Conservation (phyloP, 2,797 vertebrate species). For the Pogoniulus pusillus region DNA sequence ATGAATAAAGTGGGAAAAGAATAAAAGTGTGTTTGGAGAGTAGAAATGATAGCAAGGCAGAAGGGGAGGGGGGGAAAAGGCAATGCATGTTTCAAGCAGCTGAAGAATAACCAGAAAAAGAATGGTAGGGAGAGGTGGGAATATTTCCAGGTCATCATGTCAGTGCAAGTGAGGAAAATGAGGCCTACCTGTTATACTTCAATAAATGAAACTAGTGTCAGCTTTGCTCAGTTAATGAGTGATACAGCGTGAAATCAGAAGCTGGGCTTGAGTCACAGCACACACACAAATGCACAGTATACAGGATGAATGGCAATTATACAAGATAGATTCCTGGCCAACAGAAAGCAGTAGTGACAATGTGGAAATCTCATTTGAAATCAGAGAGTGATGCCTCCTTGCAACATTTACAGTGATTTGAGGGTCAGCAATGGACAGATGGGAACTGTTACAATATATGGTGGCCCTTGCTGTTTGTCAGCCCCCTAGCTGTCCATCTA, state of each 20-base stretch:
- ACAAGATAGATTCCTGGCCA: background rate
- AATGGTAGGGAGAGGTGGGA: background rate
- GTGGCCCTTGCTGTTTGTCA: background rate
- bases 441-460: background rate
- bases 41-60: background rate
- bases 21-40: background rate
- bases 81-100: background rate
- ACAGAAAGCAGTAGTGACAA: background rate
- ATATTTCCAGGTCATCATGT: background rate
- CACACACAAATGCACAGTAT: background rate
- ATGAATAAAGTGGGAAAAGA: background rate
- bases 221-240: background rate
- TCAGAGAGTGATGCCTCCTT: background rate
- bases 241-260: background rate
- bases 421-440: rapidly evolving
- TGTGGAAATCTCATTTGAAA: background rate
- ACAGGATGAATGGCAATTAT: background rate
- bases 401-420: background rate
- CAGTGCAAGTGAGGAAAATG: background rate
- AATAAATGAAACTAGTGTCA: background rate
- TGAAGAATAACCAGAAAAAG: background rate
- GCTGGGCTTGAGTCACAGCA: background rate
- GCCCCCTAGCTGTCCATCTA: background rate
- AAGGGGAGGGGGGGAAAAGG: background rate
- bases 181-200: background rate